Conservation (phyloP, 2,797 vertebrate genomes). For the Morus bassanus region DNA sequence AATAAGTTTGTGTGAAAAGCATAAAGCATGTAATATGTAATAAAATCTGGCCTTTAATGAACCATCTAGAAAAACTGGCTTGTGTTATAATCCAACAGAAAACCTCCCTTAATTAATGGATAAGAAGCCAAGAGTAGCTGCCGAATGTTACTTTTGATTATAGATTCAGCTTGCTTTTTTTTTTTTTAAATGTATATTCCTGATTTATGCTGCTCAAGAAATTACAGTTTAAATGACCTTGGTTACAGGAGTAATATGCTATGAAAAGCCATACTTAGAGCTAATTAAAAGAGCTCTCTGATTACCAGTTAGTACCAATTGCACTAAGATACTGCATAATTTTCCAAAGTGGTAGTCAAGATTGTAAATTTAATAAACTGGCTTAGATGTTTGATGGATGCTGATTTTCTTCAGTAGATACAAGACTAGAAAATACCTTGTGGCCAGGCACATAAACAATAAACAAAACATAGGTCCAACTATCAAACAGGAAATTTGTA, state of each 20-base stretch:
- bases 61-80: slow-evolving; percentile 80
- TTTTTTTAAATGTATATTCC: not conserved
- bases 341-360: not conserved
- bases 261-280: slow-evolving; percentile 4
- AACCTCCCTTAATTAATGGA: slow-evolving; percentile 74
- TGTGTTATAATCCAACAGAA: slow-evolving; percentile 69
- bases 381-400: not conserved
- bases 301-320: not conserved
- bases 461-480: not conserved
- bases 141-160: slow-evolving; percentile 60
- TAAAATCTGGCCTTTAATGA: slow-evolving; percentile 95
- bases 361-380: slow-evolving; percentile 1
- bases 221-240: slow-evolving; percentile 43
- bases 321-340: not conserved
- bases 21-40: slow-evolving; percentile 92
- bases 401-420: not conserved
- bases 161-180: slow-evolving; percentile 40
- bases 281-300: slow-evolving; percentile 22
- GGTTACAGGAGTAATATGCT: slow-evolving; percentile 26
- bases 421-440: not conserved
- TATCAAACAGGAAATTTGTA: not conserved
- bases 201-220: slow-evolving; percentile 18
- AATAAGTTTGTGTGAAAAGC: slow-evolving; percentile 92
- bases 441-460: not conserved
- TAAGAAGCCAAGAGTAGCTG: slow-evolving; percentile 59